These are phyloP conservation scores for Antheraea assamensis DNA, from an alignment of 2,888 invertebrate genomes.

Conservation along the genomic window DNA sequence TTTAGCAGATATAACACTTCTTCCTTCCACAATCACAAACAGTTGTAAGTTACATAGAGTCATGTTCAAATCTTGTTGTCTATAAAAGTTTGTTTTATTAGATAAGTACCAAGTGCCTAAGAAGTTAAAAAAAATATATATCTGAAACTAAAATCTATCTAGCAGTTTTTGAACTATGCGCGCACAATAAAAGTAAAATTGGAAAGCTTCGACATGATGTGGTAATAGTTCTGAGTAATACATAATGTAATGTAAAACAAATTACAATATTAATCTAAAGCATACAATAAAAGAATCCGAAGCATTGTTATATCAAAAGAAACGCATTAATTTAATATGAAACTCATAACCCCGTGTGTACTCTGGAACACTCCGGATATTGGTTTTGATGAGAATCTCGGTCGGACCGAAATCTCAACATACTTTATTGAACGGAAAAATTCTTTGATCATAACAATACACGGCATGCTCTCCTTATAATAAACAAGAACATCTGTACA, in stretches of 20 bases:
- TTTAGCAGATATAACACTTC: too few relatives aligned
- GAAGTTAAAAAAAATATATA: too few relatives aligned
- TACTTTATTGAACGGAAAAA: slow-evolving; percentile 8
- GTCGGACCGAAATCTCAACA: background rate
- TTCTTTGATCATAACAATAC: slow-evolving; percentile 8
- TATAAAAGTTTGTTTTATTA: too few relatives aligned
- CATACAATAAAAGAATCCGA: slow-evolving; percentile 16
- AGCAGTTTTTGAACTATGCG: too few relatives aligned
- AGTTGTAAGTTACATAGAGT: too few relatives aligned
- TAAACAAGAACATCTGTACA: background rate
- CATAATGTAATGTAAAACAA: too few relatives aligned
- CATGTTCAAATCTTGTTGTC: too few relatives aligned
- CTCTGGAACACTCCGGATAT: slow-evolving; percentile 31
- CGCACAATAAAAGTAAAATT: too few relatives aligned
- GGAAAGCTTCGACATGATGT: background rate
- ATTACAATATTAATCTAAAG: background rate
- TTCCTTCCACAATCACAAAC: too few relatives aligned
- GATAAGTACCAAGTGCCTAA: too few relatives aligned
- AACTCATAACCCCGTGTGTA: slow-evolving; percentile 30
- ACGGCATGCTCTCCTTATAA: background rate
- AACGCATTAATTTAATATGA: slow-evolving; percentile 38
- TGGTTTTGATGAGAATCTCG: slow-evolving; percentile 29
- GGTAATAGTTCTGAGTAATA: background rate
- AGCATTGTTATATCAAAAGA: slow-evolving; percentile 21
- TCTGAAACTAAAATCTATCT: too few relatives aligned